A percentile compares a stretch with the other conserved stretches of the same genome.
Evolutionary conservation across 2,113 vertebrate species (phyloP).

Genomic region (Barnardius zonarius): DNA sequence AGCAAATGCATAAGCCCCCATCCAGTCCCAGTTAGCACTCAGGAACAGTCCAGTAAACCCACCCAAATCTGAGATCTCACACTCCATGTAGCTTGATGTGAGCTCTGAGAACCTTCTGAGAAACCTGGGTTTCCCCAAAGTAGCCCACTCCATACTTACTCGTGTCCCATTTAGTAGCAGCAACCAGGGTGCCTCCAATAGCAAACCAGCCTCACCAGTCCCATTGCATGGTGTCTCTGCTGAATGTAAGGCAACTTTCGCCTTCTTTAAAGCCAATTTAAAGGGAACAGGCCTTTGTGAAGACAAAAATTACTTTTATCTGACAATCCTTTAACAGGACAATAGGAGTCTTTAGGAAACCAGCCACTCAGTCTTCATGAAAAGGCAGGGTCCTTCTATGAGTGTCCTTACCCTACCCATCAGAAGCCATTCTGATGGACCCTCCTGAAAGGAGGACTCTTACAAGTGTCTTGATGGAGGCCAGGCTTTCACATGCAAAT

Average conservation of each 20-base stretch:
- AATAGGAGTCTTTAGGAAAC: background rate
- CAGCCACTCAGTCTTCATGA: background rate
- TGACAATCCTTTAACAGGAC: background rate
- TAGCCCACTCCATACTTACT: background rate
- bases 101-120: background rate
- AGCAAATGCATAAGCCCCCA: background rate
- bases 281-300: background rate
- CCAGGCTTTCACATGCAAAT: background rate
- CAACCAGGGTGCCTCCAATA: background rate
- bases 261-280: background rate
- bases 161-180: background rate
- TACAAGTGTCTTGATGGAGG: background rate
- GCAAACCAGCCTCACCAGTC: background rate
- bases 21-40: background rate
- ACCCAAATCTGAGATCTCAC: background rate
- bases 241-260: background rate
- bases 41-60: background rate
- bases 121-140: background rate
- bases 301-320: background rate
- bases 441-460: background rate
- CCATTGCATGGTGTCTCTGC: background rate
- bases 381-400: background rate
- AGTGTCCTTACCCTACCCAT: background rate
- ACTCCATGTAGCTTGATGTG: background rate
- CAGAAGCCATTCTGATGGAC: background rate